A percentile compares a stretch with the other conserved stretches of the same genome.
phyloP scores from a whole-genome alignment of 1,140 invertebrate species.

The Pristionchus pacificus region DNA sequence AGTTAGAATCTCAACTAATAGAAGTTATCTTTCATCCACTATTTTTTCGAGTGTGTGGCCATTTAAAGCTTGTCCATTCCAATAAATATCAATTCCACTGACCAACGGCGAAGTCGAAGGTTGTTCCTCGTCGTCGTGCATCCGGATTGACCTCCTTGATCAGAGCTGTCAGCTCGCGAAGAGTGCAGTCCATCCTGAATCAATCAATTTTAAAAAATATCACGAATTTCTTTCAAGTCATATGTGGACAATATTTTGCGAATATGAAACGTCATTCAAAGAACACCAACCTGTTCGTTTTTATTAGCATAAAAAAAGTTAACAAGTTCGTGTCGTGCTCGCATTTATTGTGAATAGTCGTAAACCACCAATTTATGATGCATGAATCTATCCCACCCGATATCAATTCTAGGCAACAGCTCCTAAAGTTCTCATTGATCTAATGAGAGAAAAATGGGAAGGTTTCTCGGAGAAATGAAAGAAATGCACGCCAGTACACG shows the following conservation, averaged over 20 bases:
- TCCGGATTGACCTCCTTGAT: conserved; percentile 98
- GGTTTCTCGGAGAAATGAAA: too few species aligned
- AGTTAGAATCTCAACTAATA: too few species aligned
- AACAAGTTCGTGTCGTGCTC: background rate
- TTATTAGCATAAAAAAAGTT: conserved; percentile 3
- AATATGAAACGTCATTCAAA: too few species aligned
- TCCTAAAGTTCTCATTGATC: too few species aligned
- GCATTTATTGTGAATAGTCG: background rate
- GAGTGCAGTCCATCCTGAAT: conserved; percentile 81
- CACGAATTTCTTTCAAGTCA: background rate
- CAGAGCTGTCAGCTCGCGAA: conserved; percentile 86
- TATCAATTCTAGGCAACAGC: conserved; percentile 28
- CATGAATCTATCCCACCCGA: background rate
- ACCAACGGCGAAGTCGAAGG: conserved; percentile 86
- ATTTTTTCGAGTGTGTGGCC: too few species aligned
- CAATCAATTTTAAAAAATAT: conserved; percentile 43
- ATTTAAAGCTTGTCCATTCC: too few species aligned
- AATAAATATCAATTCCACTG: conserved; percentile 23
- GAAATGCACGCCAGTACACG: too few species aligned
- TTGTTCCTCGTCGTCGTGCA: conserved; percentile 87
- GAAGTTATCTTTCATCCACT: too few species aligned
- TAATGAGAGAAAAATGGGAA: too few species aligned
- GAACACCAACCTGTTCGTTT: too few species aligned
- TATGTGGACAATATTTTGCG: too few species aligned
- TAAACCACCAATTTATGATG: background rate